phyloP scores from a whole-genome alignment of 1,140 invertebrate species.

The Zaprionus inermis region DNA sequence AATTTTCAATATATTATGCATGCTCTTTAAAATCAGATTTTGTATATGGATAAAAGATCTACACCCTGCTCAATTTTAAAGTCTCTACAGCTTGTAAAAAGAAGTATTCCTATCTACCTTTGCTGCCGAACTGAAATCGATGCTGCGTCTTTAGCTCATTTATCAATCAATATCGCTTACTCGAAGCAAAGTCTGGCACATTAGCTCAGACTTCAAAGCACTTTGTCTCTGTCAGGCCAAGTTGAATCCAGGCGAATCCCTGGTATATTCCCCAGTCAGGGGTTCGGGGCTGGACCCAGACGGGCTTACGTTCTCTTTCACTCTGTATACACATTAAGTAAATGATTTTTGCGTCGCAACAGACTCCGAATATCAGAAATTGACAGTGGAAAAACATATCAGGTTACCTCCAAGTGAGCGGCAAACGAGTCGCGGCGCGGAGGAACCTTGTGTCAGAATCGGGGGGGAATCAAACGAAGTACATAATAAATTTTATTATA shows the following conservation, averaged over 20 bases:
- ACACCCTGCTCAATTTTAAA: not conserved
- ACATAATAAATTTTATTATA: slow-evolving; percentile 83
- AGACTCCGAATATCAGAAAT: slow-evolving; percentile 59
- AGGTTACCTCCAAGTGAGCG: slow-evolving; percentile 64
- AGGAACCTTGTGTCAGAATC: slow-evolving; percentile 21
- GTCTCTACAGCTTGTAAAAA: slow-evolving; percentile 9
- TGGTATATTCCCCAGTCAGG: not conserved
- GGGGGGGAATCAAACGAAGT: slow-evolving; percentile 54
- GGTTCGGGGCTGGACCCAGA: slow-evolving; percentile 19
- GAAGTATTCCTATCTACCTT: not conserved
- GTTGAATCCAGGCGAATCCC: slow-evolving; percentile 20
- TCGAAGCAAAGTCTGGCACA: slow-evolving; percentile 47
- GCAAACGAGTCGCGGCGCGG: slow-evolving; percentile 51
- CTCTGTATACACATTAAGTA: slow-evolving; percentile 66
- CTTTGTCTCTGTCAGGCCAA: slow-evolving; percentile 61
- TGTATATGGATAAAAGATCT: not conserved
- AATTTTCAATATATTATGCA: not conserved
- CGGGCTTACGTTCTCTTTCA: slow-evolving; percentile 23
- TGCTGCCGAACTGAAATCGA: slow-evolving; percentile 6
- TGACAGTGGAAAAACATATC: slow-evolving; percentile 74
- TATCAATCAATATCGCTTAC: slow-evolving; percentile 77
- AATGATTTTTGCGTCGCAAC: slow-evolving; percentile 71
- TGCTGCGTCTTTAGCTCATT: slow-evolving; percentile 54
- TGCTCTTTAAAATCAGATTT: not conserved
- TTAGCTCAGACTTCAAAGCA: slow-evolving; percentile 69